Evolutionary conservation across 2,888 invertebrate genomes (phyloP), one percentile per base, ranked within the genome.

Genomic region (Eupeodes latifasciatus): DNA sequence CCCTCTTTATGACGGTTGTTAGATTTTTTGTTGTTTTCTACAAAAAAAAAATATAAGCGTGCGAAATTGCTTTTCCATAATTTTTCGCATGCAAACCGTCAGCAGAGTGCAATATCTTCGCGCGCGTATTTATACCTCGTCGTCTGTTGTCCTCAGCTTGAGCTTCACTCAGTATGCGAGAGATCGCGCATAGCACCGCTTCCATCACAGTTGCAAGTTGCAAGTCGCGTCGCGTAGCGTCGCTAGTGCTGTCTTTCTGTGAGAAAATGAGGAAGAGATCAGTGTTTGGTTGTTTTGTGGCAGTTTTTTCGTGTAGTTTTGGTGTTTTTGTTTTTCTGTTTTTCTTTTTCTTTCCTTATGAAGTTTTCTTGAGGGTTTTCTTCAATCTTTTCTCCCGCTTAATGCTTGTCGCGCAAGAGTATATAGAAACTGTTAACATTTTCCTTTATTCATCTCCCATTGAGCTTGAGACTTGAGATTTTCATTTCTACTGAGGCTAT

Each of bases 261-360:
- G 85, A 88, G 88, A 88, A 88, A 88, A 88, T 88, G 88, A 88
- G 88, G 88, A 88, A 88, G 88, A 88, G 88, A 88, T 88, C 88
- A 78, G 85, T 88, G 88, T 88, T 88, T 88, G 16, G 88, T 69
- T 88, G 85, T 88, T 88, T 85, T 88, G 88, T 84, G 88, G 88
- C 81, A 77, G 76, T 84, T 85, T 81, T 86, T 88, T 81, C 85
- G 53, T 88, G 87, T 87, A 84, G 84, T 88, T 88, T 85, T 85
- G 57, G 78, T 88, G 83, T 79, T 64, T 40, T 71, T 61, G 27
- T 40, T 40, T 40, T 40, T 40, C 9, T 1, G 4, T 19, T 47
- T 16, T 61, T 69, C 67, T 75, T 59, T 7, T n/a, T 34, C 59
- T 82, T 80, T 74, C 59, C 36, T 78, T 49, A 64, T 67, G 44